Conservation (phyloP, 2,797 vertebrate species). For the Eospalax fontanierii region DNA sequence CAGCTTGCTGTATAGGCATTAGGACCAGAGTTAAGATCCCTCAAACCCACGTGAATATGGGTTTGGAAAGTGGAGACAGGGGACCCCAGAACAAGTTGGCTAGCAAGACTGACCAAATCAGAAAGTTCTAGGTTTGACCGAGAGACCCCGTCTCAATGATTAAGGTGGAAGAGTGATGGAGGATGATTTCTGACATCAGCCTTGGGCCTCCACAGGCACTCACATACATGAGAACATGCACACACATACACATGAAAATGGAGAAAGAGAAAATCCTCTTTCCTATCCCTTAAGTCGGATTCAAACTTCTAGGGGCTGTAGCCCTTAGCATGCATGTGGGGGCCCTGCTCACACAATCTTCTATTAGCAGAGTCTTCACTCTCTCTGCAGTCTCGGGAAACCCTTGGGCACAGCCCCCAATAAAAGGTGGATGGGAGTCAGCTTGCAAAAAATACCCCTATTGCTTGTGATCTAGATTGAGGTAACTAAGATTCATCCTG, state of each 20-base stretch:
- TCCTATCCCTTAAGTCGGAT: not conserved
- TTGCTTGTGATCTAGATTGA: not conserved
- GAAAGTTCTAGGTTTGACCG: not conserved
- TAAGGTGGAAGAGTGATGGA: not conserved
- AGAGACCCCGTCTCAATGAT: not conserved
- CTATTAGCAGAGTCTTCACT: accelerated
- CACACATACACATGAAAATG: not conserved
- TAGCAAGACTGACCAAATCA: not conserved
- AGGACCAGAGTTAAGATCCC: not conserved
- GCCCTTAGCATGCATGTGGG: accelerated
- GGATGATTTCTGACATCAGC: not conserved
- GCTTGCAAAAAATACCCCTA: not conserved
- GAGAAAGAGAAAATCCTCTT: not conserved
- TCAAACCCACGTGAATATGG: not conserved
- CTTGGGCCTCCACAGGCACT: not conserved
- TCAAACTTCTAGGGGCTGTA: not conserved
- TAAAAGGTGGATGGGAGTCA: not conserved
- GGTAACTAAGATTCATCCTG: not conserved
- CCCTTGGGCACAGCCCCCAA: not conserved
- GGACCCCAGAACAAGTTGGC: not conserved
- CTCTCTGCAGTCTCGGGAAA: not conserved
- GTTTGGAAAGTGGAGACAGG: not conserved
- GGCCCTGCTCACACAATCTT: accelerated
- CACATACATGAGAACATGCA: not conserved
- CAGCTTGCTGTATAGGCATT: not conserved